Percentiles rank a stretch among this genome's conserved stretches.
phyloP scores from a whole-genome alignment of 2,888 invertebrate species.

The Melanophora roralis region DNA sequence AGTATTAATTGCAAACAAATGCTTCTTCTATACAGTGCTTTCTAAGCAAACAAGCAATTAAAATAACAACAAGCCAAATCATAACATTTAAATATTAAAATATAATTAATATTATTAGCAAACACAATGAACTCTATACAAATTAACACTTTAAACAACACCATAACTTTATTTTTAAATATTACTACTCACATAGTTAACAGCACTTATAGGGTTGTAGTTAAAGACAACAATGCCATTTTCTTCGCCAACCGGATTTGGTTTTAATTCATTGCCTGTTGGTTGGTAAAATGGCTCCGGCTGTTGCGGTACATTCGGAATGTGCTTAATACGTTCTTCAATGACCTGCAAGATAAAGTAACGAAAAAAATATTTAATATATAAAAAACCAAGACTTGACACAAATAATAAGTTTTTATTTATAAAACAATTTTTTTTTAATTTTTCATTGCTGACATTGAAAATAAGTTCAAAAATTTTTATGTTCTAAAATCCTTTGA shows the following conservation, averaged over 20 bases:
- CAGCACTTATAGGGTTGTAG: constrained; percentile 90
- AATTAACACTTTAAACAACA: not conserved
- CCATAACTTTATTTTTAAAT: not conserved
- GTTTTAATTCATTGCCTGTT: constrained; percentile 87
- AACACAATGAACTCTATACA: not conserved
- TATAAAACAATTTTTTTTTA: not conserved
- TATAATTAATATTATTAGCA: not conserved
- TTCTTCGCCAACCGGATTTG: constrained; percentile 91
- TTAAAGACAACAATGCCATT: constrained; percentile 89
- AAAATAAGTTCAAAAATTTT: too few species aligned
- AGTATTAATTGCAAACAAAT: constrained; percentile 9
- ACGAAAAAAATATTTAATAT: not conserved
- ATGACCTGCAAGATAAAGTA: constrained; percentile 81
- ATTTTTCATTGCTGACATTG: too few species aligned
- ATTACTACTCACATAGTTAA: constrained; percentile 86
- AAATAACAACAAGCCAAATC: constrained; percentile 10
- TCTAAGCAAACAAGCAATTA: not conserved
- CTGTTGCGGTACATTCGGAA: constrained; percentile 83
- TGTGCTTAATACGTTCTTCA: constrained; percentile 87
- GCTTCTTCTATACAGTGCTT: not conserved
- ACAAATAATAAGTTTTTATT: not conserved
- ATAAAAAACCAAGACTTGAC: not conserved
- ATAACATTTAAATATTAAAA: not conserved
- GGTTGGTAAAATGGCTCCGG: constrained; percentile 89
- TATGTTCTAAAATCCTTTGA: too few species aligned